These are phyloP conservation scores for Neoascia interrupta DNA, from an alignment of 2,888 invertebrate genomes.

Conservation along the genomic window DNA sequence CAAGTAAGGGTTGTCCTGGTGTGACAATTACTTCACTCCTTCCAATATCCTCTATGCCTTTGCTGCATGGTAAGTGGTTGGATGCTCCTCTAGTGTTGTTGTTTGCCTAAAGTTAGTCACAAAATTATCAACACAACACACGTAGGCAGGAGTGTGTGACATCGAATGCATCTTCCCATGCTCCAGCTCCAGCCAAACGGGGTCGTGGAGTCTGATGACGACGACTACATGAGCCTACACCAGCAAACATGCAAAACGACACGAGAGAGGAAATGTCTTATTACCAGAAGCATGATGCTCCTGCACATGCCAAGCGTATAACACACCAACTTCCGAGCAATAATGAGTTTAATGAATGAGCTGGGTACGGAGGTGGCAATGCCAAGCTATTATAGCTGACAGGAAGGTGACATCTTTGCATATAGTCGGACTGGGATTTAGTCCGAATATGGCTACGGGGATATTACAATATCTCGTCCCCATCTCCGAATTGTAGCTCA, in stretches of 20 bases:
- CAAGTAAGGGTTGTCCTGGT: constrained; percentile 36
- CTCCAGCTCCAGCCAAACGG: too few species aligned
- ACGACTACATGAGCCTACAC: constrained; percentile 66
- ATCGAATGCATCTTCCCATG: too few species aligned
- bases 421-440: constrained; percentile 26
- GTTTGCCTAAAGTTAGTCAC: constrained; percentile 72
- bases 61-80: background rate
- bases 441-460: constrained; percentile 20
- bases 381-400: background rate
- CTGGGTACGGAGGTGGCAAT: constrained; percentile 1
- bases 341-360: constrained; percentile 69
- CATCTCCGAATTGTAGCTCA: constrained; percentile 40
- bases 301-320: constrained; percentile 15
- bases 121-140: constrained; percentile 71
- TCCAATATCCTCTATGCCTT: background rate
- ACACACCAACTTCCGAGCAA: constrained; percentile 53
- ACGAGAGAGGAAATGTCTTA: constrained; percentile 69
- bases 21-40: constrained; percentile 19
- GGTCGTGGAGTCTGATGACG: too few species aligned
- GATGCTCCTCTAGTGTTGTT: constrained; percentile 52
- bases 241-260: constrained; percentile 64
- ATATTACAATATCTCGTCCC: constrained; percentile 56
- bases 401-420: constrained; percentile 55
- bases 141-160: too few species aligned
- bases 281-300: constrained; percentile 61